Conservation (phyloP, 2,888 invertebrate species). For the Pammene fasciana region DNA sequence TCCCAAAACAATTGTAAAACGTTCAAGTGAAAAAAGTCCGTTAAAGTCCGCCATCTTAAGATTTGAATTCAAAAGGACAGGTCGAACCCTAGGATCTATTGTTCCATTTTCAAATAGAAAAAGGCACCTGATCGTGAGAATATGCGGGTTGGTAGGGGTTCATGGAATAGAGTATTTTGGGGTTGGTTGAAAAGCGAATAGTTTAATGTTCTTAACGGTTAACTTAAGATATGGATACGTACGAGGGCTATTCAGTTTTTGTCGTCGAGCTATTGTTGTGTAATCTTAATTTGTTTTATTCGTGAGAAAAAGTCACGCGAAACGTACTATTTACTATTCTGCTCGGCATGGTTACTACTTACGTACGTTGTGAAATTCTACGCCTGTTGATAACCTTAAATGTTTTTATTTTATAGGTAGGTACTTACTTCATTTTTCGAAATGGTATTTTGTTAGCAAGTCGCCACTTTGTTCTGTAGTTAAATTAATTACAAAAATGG, state of each 20-base stretch:
- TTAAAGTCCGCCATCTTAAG: constrained; percentile 62
- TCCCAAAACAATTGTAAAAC: constrained; percentile 25
- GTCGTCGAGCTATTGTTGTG: constrained; percentile 27
- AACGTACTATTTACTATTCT: constrained; percentile 22
- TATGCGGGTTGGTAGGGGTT: constrained; percentile 34
- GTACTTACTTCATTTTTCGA: no score
- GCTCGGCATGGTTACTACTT: neutral
- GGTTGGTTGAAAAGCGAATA: constrained; percentile 50
- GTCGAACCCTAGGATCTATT: constrained; percentile 55
- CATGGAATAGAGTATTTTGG: constrained; percentile 47
- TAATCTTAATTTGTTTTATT: constrained; percentile 39
- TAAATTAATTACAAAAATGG: no score
- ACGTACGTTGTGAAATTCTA: constrained; percentile 28
- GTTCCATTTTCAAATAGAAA: constrained; percentile 57
- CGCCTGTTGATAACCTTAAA: neutral
- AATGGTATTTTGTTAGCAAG: no score
- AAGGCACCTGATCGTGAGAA: constrained; percentile 49
- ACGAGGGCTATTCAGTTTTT: constrained; percentile 36
- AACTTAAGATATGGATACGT: constrained; percentile 52
- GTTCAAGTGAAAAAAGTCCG: constrained; percentile 52
- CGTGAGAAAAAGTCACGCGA: constrained; percentile 35
- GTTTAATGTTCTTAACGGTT: constrained; percentile 63
- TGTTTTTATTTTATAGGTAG: no score
- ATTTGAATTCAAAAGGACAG: constrained; percentile 53
- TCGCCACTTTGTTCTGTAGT: no score